Evolutionary conservation across 2,888 invertebrate species (phyloP).

Genomic region (Trachelus troglodyta): DNA sequence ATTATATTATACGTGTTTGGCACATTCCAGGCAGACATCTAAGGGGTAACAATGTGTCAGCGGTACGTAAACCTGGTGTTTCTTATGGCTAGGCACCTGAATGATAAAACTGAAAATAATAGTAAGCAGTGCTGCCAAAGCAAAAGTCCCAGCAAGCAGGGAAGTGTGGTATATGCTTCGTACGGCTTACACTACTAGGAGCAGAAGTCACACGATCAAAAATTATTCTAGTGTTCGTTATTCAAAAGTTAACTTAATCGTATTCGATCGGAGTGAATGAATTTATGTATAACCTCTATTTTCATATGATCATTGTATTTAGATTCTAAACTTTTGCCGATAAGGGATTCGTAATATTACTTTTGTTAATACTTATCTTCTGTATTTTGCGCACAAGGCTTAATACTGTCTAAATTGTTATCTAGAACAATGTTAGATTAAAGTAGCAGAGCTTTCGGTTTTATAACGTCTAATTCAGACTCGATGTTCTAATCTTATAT

Average conservation of each 20-base stretch:
- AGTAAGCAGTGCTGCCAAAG: background rate
- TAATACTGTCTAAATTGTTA: background rate
- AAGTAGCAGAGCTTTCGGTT: background rate
- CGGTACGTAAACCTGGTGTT: background rate
- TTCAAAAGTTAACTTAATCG: background rate
- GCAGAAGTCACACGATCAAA: background rate
- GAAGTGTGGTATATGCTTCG: background rate
- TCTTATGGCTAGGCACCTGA: background rate
- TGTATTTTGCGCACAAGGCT: background rate
- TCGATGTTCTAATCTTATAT: background rate
- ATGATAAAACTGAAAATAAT: background rate
- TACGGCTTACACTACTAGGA: background rate
- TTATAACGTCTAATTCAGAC: background rate
- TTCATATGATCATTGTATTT: background rate
- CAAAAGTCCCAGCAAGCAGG: background rate
- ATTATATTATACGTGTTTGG: background rate
- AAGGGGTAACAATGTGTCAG: background rate
- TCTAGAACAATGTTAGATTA: background rate
- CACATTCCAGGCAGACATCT: background rate
- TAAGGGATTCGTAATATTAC: background rate
- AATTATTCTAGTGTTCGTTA: background rate
- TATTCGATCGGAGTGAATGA: background rate
- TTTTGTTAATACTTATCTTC: background rate
- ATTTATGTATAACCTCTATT: background rate
- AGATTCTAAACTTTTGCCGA: background rate